These are phyloP conservation scores for Dilophus febrilis DNA, from an alignment of 2,888 invertebrate genomes.

Conservation along the genomic window DNA sequence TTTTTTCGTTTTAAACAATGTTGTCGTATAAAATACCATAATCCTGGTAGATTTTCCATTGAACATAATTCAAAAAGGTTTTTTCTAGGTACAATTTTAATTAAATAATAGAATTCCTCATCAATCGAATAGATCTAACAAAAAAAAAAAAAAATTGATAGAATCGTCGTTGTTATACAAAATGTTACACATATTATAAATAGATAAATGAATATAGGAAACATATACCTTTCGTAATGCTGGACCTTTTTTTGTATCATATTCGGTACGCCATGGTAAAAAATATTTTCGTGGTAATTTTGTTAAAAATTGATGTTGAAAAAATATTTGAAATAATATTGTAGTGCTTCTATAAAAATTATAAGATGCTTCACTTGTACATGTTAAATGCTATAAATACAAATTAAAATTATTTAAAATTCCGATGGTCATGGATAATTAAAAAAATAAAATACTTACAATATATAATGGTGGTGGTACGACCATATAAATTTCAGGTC, in stretches of 20 bases:
- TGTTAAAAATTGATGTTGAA: conserved; percentile 41
- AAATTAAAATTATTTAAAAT: too few relatives aligned
- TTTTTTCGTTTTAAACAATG: conserved; percentile 40
- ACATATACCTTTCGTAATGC: too few relatives aligned
- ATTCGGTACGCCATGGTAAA: conserved; percentile 40
- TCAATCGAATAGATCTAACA: conserved; percentile 29
- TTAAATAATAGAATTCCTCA: conserved; percentile 40
- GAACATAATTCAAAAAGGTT: conserved; percentile 34
- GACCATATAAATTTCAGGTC: conserved; percentile 42
- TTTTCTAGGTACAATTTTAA: conserved; percentile 44
- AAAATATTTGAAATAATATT: conserved; percentile 50
- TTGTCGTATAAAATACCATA: conserved; percentile 54
- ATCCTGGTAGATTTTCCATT: conserved; percentile 38
- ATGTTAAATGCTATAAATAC: conserved; percentile 36
- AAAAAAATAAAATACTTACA: conserved; percentile 29
- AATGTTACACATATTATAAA: too few relatives aligned
- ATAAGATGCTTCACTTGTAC: conserved; percentile 35
- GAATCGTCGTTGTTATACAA: too few relatives aligned
- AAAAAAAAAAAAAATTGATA: too few relatives aligned
- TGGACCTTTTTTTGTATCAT: conserved; percentile 18
- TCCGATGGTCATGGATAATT: too few relatives aligned
- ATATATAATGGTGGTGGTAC: conserved; percentile 42
- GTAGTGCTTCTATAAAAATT: conserved; percentile 36
- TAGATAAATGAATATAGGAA: too few relatives aligned
- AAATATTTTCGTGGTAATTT: conserved; percentile 45